These are phyloP conservation scores for Rhea americana DNA, from an alignment of 2,113 vertebrate species.

Conservation along the genomic window DNA sequence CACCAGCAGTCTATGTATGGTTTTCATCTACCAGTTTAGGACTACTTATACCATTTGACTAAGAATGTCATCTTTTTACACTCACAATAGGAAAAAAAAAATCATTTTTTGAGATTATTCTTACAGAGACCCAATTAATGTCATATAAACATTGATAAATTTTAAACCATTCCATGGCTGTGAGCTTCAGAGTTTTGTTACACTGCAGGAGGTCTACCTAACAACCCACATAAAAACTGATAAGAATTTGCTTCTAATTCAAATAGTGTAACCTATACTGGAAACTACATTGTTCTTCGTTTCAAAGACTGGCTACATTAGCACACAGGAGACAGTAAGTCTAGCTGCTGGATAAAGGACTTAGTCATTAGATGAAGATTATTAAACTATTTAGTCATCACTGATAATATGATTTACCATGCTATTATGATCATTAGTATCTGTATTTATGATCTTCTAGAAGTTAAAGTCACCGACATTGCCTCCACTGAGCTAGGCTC, in stretches of 20 bases:
- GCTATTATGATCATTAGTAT: conserved; percentile 31
- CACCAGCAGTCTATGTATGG: background rate
- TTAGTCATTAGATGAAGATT: conserved; percentile 39
- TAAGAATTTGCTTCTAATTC: background rate
- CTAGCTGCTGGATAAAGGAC: conserved; percentile 10
- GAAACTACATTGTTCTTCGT: background rate
- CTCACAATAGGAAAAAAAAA: background rate
- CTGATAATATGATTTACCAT: conserved; percentile 50
- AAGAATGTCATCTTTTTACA: background rate
- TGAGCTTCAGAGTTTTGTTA: background rate
- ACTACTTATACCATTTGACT: background rate
- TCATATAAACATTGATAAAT: background rate
- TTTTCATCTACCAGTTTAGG: background rate
- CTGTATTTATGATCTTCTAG: conserved; percentile 29
- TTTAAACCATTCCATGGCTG: background rate
- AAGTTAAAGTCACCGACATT: background rate
- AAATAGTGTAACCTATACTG: background rate
- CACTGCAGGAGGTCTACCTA: background rate
- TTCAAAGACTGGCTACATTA: background rate
- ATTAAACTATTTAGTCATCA: conserved; percentile 56
- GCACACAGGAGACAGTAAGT: conserved; percentile 55
- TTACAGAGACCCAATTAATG: accelerated
- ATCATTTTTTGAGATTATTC: background rate
- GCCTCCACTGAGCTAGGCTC: background rate
- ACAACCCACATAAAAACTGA: background rate